A percentile compares a stretch with the other conserved stretches of the same genome.
Conservation (phyloP, 2,888 invertebrate species). For the Amaurobius ferox region DNA sequence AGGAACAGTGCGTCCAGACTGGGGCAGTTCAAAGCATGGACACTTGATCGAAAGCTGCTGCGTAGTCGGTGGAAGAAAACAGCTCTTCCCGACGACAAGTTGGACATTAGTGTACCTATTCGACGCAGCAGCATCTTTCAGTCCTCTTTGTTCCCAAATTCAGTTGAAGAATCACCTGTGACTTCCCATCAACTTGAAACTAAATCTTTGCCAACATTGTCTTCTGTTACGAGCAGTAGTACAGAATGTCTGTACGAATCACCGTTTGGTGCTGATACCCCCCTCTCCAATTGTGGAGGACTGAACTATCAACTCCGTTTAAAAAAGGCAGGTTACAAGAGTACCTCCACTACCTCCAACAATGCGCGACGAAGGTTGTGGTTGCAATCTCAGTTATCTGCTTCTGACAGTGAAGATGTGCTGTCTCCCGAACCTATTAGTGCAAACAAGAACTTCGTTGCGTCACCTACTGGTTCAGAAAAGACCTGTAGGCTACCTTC, state of each 20-base stretch:
- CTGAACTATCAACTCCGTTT: conserved; percentile 68
- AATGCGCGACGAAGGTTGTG: conserved; percentile 52
- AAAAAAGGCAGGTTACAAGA: conserved; percentile 68
- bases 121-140: conserved; percentile 69
- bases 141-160: conserved; percentile 60
- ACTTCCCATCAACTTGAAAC: conserved; percentile 53
- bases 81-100: conserved; percentile 57
- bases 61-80: conserved; percentile 72
- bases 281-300: conserved; percentile 55
- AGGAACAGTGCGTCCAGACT: conserved; percentile 51
- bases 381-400: conserved; percentile 59
- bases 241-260: conserved; percentile 37
- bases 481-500: conserved; percentile 45
- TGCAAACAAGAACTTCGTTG: conserved; percentile 48
- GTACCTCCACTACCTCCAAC: conserved; percentile 44
- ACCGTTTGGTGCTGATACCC: conserved; percentile 12
- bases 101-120: conserved; percentile 53
- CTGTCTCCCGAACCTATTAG: conserved; percentile 51
- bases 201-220: conserved; percentile 55
- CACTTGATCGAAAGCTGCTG: conserved; percentile 69
- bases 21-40: conserved; percentile 73
- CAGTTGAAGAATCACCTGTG: conserved; percentile 51
- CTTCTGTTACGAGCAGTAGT: conserved; percentile 42
- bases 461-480: conserved; percentile 18
- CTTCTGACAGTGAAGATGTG: conserved; percentile 58